Evolutionary conservation across 2,888 invertebrate genomes (phyloP), one percentile per base, ranked within the genome.

Genomic region (Aporophyla lueneburgensis): DNA sequence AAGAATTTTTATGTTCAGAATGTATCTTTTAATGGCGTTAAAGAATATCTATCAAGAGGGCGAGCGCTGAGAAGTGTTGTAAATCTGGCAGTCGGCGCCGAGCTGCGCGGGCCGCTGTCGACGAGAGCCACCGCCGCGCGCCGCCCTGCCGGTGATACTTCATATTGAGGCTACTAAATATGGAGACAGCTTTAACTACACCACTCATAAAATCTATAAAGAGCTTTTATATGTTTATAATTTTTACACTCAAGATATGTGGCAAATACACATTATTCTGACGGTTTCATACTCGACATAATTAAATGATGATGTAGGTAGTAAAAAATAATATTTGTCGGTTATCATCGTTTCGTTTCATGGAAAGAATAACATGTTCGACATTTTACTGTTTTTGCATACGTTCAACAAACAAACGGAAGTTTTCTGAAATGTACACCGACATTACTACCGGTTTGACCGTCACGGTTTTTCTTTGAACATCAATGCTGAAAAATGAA

Each of bases 11-110:
- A 72, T 71, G 53, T 74, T 46, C 43, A 40, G 54, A 78, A 78
- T 81, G 66, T 76, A 74, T 85, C 49, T 85, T 72, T 73, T 78
- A 75, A 79, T 83, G 80, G 66, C 82, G 76, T 80, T 83, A 80
- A 86, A 66, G 70, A 74, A 84, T 82, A 89, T 82, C 78, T 84
- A 84, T 83, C 83, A 80, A 76, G 71, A 80, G 69, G 56, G 79
- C 76, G 74, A 77, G 79, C 76, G 74, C 76, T 78, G 85, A 86
- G 86, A 83, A 85, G 85, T 86, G 82, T 83, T 88, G 88, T 92
- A 90, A 91, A 91, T 92, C 89, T 89, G 69, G 46, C 27, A 72
- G 87, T 75, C 81, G 91, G 90, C 91, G 91, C 90, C 91, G 87
- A 54, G 54, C 46, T 76, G 87, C 78, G 84, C 67, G 74, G 82